Evolutionary conservation across 2,888 invertebrate genomes (phyloP), one percentile per base, ranked within the genome.

Genomic region (Chrysotoxum bicinctum): DNA sequence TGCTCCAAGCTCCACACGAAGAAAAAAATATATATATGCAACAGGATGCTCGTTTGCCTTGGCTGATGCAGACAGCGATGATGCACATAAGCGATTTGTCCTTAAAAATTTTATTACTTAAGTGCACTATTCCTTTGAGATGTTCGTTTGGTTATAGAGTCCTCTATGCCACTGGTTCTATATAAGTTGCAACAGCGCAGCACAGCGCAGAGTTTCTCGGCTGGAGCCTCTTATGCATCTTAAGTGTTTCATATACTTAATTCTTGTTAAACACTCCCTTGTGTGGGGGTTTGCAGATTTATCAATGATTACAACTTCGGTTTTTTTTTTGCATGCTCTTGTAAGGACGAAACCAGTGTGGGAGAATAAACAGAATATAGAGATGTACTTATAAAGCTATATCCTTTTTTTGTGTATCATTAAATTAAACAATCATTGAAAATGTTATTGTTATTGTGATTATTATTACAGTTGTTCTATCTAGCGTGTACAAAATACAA

Each of bases 51-150:
- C 52, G 30, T 60, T 72, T 69, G 35, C 40, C 26, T 58, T 32
- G 48, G 40, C 16, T 21, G 54, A 60, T 35, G 56, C n/a, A 35
- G 58, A 58, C 54, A 56, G 35, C 30, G 2, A 58, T 58, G 56
- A 35, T 79, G 73, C 74, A 80, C 14, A 35, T 37, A 74, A 74
- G 52, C 68, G 74, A 79, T 79, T 75, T 79, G 79, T 75, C 75
- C 75, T 75, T 84, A 84, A 75, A 84, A 66, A 19, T 79, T 84
- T 75, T 84, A 79, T 79, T 48, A 66, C 79, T 64, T 12, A 48
- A 84, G 48, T 45, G 50, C 16, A 52, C 37, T 52, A 56, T 54
- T 75, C 64, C 48, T 64, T 56, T 69, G 45, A 48, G 64, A 64
- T 64, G 10, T 23, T 48, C 21, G 43, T 45, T 45, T 45, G 9